Percentiles rank a stretch among this genome's conserved stretches.
Evolutionary conservation across 2,113 vertebrate species (phyloP).

Genomic region (Myxocyprinus asiaticus): DNA sequence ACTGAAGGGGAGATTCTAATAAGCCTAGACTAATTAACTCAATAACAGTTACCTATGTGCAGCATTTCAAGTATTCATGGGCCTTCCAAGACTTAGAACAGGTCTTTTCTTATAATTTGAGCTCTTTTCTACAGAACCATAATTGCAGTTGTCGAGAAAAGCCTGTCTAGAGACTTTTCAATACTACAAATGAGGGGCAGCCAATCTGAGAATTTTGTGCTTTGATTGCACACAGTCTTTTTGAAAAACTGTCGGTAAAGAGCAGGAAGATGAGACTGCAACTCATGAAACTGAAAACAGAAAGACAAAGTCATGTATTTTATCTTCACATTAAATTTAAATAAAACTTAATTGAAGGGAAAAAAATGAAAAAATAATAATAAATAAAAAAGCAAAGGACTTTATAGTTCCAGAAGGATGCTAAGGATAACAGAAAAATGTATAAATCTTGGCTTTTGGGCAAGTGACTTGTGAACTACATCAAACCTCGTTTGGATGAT

Average conservation of each 20-base stretch:
- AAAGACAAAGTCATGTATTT: slow-evolving; percentile 41
- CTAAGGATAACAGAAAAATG: neutral
- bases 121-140: slow-evolving; percentile 41
- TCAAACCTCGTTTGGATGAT: neutral
- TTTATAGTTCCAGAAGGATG: slow-evolving; percentile 27
- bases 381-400: slow-evolving; percentile 34
- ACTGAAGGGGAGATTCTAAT: slow-evolving; percentile 49
- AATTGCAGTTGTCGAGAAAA: slow-evolving; percentile 44
- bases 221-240: slow-evolving; percentile 27
- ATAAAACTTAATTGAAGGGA: slow-evolving; percentile 36
- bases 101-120: slow-evolving; percentile 41
- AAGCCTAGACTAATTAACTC: slow-evolving; percentile 54
- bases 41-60: slow-evolving; percentile 48
- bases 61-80: slow-evolving; percentile 52
- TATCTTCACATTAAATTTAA: slow-evolving; percentile 40
- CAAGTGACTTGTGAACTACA: slow-evolving; percentile 6
- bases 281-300: slow-evolving; percentile 26
- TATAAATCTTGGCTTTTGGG: neutral
- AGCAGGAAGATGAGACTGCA: slow-evolving; percentile 29
- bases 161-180: slow-evolving; percentile 47
- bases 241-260: slow-evolving; percentile 1
- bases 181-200: slow-evolving; percentile 46
- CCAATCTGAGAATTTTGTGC: slow-evolving; percentile 19
- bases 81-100: slow-evolving; percentile 38
- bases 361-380: slow-evolving; percentile 4